Percentiles rank a stretch among this genome's conserved stretches.
phyloP scores from a whole-genome alignment of 2,113 vertebrate genomes.

The Pristiophorus japonicus region DNA sequence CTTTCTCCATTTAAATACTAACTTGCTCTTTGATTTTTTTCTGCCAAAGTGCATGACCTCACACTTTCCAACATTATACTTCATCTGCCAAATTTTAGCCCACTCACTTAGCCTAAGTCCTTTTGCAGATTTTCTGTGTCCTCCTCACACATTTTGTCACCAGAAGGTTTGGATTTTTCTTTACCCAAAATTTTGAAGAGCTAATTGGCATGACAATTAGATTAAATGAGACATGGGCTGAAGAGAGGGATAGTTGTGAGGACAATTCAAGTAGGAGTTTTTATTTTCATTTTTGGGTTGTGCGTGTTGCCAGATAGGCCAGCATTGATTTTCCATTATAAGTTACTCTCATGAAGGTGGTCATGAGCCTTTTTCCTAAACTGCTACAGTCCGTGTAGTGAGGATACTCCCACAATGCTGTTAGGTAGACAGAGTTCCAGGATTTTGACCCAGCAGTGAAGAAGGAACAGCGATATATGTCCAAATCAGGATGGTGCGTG shows the following conservation, averaged over 20 bases:
- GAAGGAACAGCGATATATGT: not conserved
- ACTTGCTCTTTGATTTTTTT: no score
- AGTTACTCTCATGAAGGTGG: not conserved
- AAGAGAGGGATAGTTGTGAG: not conserved
- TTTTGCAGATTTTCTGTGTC: no score
- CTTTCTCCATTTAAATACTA: no score
- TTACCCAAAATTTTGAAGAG: not conserved
- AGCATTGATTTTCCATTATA: not conserved
- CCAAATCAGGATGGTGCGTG: not conserved
- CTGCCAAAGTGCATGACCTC: no score
- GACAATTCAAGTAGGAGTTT: not conserved
- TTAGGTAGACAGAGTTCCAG: not conserved
- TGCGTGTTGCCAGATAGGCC: not conserved
- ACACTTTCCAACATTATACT: no score
- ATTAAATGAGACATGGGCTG: not conserved
- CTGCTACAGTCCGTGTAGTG: not conserved
- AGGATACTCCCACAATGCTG: not conserved
- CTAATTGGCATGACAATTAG: not conserved
- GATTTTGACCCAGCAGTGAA: not conserved
- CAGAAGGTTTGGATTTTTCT: not conserved
- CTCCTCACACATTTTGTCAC: no score
- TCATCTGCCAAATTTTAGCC: no score
- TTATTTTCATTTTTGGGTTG: not conserved
- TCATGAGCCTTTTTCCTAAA: not conserved
- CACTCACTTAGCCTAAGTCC: no score